A percentile compares a stretch with the other conserved stretches of the same genome.
Conservation (phyloP, 2,888 invertebrate genomes). For the Helobdella robusta region DNA sequence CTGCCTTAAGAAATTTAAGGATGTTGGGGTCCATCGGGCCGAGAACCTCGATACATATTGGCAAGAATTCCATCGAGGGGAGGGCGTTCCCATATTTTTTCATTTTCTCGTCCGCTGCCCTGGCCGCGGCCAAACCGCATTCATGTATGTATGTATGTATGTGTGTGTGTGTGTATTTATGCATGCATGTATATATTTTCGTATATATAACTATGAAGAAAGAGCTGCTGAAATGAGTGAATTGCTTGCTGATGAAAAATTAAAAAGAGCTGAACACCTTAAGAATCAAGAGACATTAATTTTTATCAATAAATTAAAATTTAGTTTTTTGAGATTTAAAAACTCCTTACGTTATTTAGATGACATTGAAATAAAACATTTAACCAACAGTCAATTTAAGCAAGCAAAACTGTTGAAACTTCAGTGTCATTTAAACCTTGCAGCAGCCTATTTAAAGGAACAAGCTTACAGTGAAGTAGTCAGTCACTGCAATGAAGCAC, state of each 20-base stretch:
- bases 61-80: too few species aligned
- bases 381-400: not conserved
- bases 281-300: conserved; percentile 34
- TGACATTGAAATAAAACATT: conserved; percentile 18
- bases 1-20: too few species aligned
- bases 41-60: too few species aligned
- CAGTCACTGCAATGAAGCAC: conserved; percentile 64
- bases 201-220: too few species aligned
- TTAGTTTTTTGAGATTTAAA: conserved; percentile 31
- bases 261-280: conserved; percentile 34
- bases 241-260: conserved; percentile 32
- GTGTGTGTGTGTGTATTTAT: too few species aligned
- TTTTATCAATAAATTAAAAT: conserved; percentile 29
- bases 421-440: conserved; percentile 34
- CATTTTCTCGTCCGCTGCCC: too few species aligned
- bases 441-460: conserved; percentile 54
- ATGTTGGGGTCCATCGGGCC: too few species aligned
- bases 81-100: too few species aligned
- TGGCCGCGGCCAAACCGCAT: too few species aligned
- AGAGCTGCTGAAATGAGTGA: conserved; percentile 32
- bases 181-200: too few species aligned
- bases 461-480: conserved; percentile 63
- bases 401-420: conserved; percentile 25
- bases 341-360: conserved; percentile 28
- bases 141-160: too few species aligned